A percentile compares a stretch with the other conserved stretches of the same genome.
These are phyloP conservation scores for Rhineura floridana DNA, from an alignment of 2,113 vertebrate species.

Conservation along the genomic window DNA sequence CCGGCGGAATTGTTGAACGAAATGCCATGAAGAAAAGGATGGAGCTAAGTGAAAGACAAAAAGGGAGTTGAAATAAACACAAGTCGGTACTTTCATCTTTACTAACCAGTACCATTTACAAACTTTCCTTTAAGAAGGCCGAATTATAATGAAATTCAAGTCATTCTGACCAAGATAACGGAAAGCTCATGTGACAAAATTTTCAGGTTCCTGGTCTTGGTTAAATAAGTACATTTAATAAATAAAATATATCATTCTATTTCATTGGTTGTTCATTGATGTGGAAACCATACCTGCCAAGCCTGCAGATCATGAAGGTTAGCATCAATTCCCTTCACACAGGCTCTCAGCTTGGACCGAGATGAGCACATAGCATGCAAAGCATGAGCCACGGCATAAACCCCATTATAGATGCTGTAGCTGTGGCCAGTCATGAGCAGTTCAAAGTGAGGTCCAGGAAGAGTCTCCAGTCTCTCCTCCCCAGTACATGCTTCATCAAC, in stretches of 20 bases:
- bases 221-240: background rate
- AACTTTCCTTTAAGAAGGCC: too few relatives aligned
- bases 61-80: background rate
- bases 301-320: background rate
- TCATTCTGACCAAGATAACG: too few relatives aligned
- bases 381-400: background rate
- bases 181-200: too few relatives aligned
- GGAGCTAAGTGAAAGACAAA: background rate
- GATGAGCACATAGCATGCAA: background rate
- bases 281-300: background rate
- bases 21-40: background rate
- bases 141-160: too few relatives aligned
- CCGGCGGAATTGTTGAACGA: background rate
- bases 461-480: background rate
- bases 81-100: background rate
- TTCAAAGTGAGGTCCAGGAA: background rate
- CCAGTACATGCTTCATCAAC: background rate
- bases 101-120: background rate
- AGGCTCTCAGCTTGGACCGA: background rate
- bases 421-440: background rate
- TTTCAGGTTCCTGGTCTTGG: background rate
- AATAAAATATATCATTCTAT: background rate
- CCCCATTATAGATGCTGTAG: background rate
- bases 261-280: too few relatives aligned
- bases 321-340: background rate